These are phyloP conservation scores for Lepilemur septentrionalis DNA, from an alignment of 2,797 vertebrate genomes.

Conservation along the genomic window DNA sequence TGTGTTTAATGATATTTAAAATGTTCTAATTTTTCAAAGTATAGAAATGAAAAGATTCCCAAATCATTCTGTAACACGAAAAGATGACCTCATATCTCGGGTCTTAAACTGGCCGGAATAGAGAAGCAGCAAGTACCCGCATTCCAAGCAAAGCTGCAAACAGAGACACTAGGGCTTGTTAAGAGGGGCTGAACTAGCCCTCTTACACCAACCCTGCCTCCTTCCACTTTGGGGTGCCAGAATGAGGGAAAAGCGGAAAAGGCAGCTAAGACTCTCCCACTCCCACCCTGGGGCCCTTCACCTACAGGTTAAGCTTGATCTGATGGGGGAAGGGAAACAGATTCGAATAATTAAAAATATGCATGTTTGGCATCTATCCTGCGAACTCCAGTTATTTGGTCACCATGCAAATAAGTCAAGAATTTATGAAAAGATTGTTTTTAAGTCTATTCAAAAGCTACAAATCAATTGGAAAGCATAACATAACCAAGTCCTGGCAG, in stretches of 20 bases:
- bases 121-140: not conserved
- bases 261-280: not conserved
- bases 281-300: not conserved
- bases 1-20: conserved; percentile 11
- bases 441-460: not conserved
- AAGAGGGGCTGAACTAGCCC: not conserved
- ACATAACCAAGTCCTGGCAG: not conserved
- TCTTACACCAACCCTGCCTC: not conserved
- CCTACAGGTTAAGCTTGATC: not conserved
- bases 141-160: not conserved
- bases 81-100: not conserved
- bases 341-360: not conserved
- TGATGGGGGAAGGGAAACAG: not conserved
- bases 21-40: not conserved
- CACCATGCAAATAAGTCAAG: not conserved
- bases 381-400: not conserved
- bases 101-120: not conserved
- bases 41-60: not conserved
- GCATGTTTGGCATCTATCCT: not conserved
- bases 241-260: not conserved
- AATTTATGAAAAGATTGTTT: not conserved
- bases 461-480: not conserved
- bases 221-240: not conserved
- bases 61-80: not conserved
- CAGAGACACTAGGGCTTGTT: not conserved